Base-by-base conservation (phyloP, 2,888 invertebrate genomes). In the Drosophila kambysellisi region DNA sequence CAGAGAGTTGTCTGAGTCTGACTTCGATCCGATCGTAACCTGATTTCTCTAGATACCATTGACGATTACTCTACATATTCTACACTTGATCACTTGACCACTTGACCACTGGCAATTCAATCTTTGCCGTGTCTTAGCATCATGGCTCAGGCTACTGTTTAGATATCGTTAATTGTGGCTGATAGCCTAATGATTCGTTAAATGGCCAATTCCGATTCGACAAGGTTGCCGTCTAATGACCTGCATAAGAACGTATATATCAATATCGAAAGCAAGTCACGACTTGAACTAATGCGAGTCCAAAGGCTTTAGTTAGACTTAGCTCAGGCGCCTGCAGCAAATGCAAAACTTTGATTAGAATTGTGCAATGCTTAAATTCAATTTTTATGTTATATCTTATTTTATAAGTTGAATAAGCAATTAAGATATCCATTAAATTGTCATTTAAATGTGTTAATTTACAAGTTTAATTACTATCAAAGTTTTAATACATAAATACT, bases 11-110 rank as follows among this genome's bases (percentile, higher is more conserved):
- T 68, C 75, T 50, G 75, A 80, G 75, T 80, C 79, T 81, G 79
- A 82, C 76, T 81, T 65, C 69, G 85, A 83, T 84, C 73, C 70
- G 46, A 43, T 59, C 57, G 61, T 79, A 86, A 81, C 88, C 86
- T 82, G 85, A 77, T 88, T 85, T 86, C 82, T 76, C 74, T 59
- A 58, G 37, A 30, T 58, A 25, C 51, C 60, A 74, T 41, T 65
- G 59, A 41, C 39, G 67, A 54, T 59, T 53, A 66, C n/a, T 39
- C 20, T 50, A 20, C 33, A 39, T 39, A 56, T n/a, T 43, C 20
- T 17, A 20, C 56, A 51, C 62, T 62, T 25, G 56, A 56, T 35
- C 54, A 41, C 30, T 48, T 25, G 56, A 56, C 39, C 54, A 41
- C 30, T 48, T 52, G 4, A 52, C 46, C 46, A 20, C 43, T 43